A percentile compares a stretch with the other conserved stretches of the same genome.
Conservation (phyloP, 2,797 vertebrate genomes). For the Notolabrus celidotus region DNA sequence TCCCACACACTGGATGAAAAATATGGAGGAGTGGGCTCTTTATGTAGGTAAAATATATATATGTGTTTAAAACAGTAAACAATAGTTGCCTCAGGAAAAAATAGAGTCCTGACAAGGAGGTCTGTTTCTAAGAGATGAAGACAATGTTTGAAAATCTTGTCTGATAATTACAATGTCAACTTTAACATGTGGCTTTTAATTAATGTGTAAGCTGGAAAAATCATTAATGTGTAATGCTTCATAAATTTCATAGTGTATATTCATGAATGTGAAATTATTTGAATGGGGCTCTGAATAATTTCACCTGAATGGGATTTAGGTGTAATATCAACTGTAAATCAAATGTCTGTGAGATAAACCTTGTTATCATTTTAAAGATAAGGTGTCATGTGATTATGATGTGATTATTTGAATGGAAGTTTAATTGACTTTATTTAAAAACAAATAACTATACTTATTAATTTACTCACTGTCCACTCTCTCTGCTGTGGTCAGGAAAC, state of each 20-base stretch:
- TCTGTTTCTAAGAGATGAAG: constrained; percentile 49
- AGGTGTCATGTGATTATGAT: constrained; percentile 54
- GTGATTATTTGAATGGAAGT: constrained; percentile 38
- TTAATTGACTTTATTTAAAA: constrained; percentile 28
- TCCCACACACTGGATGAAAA: constrained; percentile 19
- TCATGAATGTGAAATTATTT: constrained; percentile 75
- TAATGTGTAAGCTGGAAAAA: constrained; percentile 76
- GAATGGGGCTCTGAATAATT: constrained; percentile 71
- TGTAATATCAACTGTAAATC: constrained; percentile 74
- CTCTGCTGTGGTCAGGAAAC: constrained; percentile 7
- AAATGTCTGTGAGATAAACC: constrained; percentile 69
- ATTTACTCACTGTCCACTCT: constrained; percentile 11
- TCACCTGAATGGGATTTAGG: constrained; percentile 56
- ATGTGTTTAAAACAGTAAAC: constrained; percentile 38
- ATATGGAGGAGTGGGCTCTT: constrained; percentile 5
- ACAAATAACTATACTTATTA: not conserved
- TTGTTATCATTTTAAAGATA: constrained; percentile 51
- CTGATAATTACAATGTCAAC: constrained; percentile 76
- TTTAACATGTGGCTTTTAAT: constrained; percentile 70
- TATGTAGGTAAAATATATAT: constrained; percentile 34
- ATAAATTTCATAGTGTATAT: constrained; percentile 78
- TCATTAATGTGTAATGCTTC: constrained; percentile 76
- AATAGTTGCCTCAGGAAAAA: constrained; percentile 59
- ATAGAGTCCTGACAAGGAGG: constrained; percentile 55
- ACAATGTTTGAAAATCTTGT: constrained; percentile 72